Evolutionary conservation across 1,140 invertebrate genomes (phyloP), one percentile per base, ranked within the genome.

Genomic region (Ptiloglossa arizonensis): DNA sequence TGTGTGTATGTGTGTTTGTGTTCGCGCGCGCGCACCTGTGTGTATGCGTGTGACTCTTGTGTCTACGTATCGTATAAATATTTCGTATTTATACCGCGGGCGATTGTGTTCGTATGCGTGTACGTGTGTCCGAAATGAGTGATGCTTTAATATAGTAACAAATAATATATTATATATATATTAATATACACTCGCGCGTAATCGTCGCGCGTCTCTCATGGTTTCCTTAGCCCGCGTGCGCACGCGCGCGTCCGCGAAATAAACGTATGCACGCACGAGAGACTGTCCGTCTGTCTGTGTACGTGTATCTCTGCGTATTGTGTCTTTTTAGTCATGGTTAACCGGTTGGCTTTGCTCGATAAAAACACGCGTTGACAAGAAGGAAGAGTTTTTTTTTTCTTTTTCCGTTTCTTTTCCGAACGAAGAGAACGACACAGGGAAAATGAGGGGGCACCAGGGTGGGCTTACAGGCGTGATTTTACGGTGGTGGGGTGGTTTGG

Each of bases 371-470:
- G 22, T 38, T 6, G 48, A 48, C 63, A 66, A 79, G 80, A 83
- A 84, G 82, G 77, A 88, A 88, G 85, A 82, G 54, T 78, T 29
- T 54, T 24, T 35, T 19, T 41, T 8, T 35, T n/a, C 11, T 41
- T 41, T 41, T 41, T 41, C 41, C 9, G 22, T 17, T 57, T 46
- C 13, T 19, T 27, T 41, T 63, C 75, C 79, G 79, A 87, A 84
- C 66, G 60, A 80, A 83, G 74, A 82, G 78, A 66, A 80, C 82
- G 81, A 77, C 73, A 76, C 60, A 15, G 66, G 44, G 75, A 5
- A 19, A 32, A 57, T 19, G 27, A 19, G 27, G 15, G 11, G 2
- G 11, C 24, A 24, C 27, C n/a, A n/a, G n/a, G n/a, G n/a, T n/a
- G 54, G 0, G 54, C 9, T 11, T 27, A 22, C 24, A 2, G 27